Evolutionary conservation across 2,888 invertebrate species (phyloP).

Genomic region (Bursaphelenchus okinawaensis): DNA sequence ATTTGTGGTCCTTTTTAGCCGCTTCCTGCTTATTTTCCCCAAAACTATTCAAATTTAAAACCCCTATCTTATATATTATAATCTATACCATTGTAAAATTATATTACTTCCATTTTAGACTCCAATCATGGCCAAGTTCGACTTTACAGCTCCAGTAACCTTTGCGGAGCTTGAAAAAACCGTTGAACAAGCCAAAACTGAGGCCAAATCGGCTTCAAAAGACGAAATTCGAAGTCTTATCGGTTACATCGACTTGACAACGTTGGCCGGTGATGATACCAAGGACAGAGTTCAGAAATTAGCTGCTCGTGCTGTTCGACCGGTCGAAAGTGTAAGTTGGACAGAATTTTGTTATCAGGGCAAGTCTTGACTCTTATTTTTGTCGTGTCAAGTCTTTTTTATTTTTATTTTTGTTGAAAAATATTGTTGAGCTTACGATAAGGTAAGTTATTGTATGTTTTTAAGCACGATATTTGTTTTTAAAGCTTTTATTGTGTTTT

Average conservation of each 20-base stretch:
- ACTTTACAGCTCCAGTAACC: neutral
- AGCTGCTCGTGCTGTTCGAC: slow-evolving; percentile 70
- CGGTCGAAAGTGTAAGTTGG: too few species aligned
- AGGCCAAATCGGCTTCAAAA: neutral
- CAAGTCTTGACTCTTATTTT: too few species aligned
- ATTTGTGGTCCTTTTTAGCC: too few species aligned
- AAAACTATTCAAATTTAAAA: too few species aligned
- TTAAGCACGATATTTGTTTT: too few species aligned
- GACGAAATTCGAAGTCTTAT: slow-evolving; percentile 69
- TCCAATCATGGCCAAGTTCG: neutral
- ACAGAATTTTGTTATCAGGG: too few species aligned
- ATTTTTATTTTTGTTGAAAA: neutral
- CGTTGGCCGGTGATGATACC: slow-evolving; percentile 71
- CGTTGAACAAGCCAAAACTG: neutral
- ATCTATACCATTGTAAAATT: too few species aligned
- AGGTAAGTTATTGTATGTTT: neutral
- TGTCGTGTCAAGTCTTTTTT: too few species aligned
- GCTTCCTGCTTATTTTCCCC: too few species aligned
- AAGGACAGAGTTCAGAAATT: slow-evolving; percentile 72
- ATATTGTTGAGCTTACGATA: neutral
- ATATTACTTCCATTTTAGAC: too few species aligned
- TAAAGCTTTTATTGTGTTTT: too few species aligned
- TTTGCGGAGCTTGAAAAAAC: neutral
- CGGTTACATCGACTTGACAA: slow-evolving; percentile 84
- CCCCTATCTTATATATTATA: too few species aligned